A percentile compares a stretch with the other conserved stretches of the same genome.
Conservation (phyloP, 2,888 invertebrate species). For the Spodoptera exigua region DNA sequence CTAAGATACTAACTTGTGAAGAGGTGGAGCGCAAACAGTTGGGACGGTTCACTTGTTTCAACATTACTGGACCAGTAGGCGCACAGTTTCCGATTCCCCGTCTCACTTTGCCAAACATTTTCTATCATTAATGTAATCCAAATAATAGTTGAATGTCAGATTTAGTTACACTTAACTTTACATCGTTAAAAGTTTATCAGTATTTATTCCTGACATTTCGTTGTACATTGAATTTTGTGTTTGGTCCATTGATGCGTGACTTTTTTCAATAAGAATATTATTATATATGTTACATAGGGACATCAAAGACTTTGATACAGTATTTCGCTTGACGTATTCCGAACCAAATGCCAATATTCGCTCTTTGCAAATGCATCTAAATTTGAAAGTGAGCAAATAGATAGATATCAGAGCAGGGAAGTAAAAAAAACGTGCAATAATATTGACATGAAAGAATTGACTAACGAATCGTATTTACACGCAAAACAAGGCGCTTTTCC, state of each 20-base stretch:
- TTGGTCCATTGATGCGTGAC: background rate
- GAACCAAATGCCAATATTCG: slow-evolving; percentile 9
- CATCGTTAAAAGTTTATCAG: background rate
- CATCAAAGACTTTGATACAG: slow-evolving; percentile 16
- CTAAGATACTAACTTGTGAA: slow-evolving; percentile 65
- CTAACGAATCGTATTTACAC: slow-evolving; percentile 71
- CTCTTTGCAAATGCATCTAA: slow-evolving; percentile 20
- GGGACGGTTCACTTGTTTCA: slow-evolving; percentile 66
- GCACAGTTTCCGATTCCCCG: slow-evolving; percentile 35
- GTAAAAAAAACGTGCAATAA: slow-evolving; percentile 61
- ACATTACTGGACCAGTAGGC: slow-evolving; percentile 58
- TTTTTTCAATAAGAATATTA: background rate
- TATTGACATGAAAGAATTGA: slow-evolving; percentile 72
- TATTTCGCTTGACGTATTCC: slow-evolving; percentile 5
- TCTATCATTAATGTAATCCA: slow-evolving; percentile 34
- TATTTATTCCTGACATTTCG: background rate
- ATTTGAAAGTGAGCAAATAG: slow-evolving; percentile 31
- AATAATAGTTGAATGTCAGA: slow-evolving; percentile 9
- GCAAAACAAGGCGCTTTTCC: slow-evolving; percentile 68
- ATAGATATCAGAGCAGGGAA: slow-evolving; percentile 43
- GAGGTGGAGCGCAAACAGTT: slow-evolving; percentile 67
- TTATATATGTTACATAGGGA: background rate
- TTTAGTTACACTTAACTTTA: background rate
- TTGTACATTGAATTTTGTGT: background rate
- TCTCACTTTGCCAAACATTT: slow-evolving; percentile 39